Conservation (phyloP, 2,797 vertebrate species). For the Buceros bicornis region DNA sequence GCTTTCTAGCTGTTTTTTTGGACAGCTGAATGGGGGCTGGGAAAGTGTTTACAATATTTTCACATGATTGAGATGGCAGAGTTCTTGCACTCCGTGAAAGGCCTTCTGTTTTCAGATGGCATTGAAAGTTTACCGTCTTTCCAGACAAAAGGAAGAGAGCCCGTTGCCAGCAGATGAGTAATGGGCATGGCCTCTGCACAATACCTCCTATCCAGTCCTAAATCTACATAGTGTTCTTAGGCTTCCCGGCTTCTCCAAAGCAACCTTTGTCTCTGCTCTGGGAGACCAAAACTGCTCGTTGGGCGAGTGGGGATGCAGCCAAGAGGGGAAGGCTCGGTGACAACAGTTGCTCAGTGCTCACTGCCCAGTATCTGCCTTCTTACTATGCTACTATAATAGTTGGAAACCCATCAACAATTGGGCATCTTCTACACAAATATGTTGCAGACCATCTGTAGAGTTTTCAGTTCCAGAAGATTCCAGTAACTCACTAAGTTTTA, state of each 20-base stretch:
- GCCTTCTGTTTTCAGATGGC: constrained; percentile 83
- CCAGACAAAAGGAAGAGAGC: constrained; percentile 83
- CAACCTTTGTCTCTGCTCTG: constrained; percentile 80
- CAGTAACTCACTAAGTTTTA: constrained; percentile 69
- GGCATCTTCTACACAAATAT: constrained; percentile 69
- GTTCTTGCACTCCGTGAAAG: constrained; percentile 78
- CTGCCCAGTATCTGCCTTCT: constrained; percentile 75
- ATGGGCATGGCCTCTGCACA: constrained; percentile 80
- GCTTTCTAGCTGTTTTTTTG: constrained; percentile 69
- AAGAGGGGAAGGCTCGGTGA: constrained; percentile 75
- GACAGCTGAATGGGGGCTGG: constrained; percentile 79
- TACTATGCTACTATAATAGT: constrained; percentile 68
- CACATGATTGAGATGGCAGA: constrained; percentile 82
- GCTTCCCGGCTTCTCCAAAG: constrained; percentile 80
- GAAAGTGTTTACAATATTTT: constrained; percentile 84
- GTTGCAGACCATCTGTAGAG: constrained; percentile 77
- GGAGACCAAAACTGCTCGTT: constrained; percentile 75
- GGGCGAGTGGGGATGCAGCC: constrained; percentile 73
- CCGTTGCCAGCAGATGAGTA: constrained; percentile 82
- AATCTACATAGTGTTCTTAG: constrained; percentile 83
- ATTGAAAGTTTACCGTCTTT: constrained; percentile 83
- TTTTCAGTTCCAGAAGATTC: constrained; percentile 73
- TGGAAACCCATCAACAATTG: constrained; percentile 73
- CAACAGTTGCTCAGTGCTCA: constrained; percentile 78
- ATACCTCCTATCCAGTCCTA: constrained; percentile 81